Conservation (phyloP, 2,113 vertebrate genomes). For the Myrmecobius fasciatus region DNA sequence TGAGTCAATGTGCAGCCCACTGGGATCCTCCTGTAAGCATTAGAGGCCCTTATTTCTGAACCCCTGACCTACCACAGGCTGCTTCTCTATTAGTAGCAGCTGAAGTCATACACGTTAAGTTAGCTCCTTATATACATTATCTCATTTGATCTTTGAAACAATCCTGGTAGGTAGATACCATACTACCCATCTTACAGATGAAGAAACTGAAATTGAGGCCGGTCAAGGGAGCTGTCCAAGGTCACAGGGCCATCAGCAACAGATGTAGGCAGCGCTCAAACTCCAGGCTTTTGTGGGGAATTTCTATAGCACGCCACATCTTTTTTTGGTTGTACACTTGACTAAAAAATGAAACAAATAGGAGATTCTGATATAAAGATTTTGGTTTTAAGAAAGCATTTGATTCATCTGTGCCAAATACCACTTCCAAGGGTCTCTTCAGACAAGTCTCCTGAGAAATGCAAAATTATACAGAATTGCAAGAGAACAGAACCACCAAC, state of each 20-base stretch:
- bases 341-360: not conserved
- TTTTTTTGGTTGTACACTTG: not conserved
- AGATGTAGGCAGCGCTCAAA: not conserved
- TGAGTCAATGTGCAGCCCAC: not conserved
- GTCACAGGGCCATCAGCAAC: not conserved
- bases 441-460: not conserved
- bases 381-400: not conserved
- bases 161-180: not conserved
- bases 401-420: not conserved
- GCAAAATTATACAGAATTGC: not conserved
- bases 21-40: not conserved
- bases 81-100: not conserved
- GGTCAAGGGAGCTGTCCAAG: not conserved
- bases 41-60: not conserved
- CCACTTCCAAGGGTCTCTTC: not conserved
- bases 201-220: not conserved
- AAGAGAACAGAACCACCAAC: not conserved
- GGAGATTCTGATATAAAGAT: not conserved
- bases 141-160: not conserved
- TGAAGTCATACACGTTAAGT: not conserved
- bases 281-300: not conserved
- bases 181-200: not conserved
- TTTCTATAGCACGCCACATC: not conserved
- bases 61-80: not conserved
- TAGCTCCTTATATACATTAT: not conserved